phyloP scores from a whole-genome alignment of 2,797 vertebrate genomes.

The Halcyon chelicuti region DNA sequence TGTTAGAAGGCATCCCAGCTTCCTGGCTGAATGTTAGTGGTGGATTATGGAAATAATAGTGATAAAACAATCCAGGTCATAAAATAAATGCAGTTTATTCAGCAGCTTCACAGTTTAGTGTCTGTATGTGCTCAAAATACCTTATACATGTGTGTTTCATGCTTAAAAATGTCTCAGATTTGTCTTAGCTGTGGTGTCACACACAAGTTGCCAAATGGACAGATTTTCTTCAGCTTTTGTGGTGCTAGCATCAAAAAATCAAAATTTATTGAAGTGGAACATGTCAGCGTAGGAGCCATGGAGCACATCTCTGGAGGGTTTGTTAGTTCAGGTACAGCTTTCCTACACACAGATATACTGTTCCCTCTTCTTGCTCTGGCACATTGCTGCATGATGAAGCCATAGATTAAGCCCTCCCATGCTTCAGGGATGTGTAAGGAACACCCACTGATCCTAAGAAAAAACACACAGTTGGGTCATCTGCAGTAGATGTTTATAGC shows the following conservation, averaged over 20 bases:
- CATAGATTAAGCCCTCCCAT: neutral
- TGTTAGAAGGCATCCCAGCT: neutral
- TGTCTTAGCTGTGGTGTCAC: neutral
- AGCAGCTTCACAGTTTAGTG: neutral
- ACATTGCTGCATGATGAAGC: neutral
- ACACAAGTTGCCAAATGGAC: neutral
- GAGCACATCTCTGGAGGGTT: neutral
- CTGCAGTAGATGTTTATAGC: constrained; percentile 21
- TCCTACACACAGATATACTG: neutral
- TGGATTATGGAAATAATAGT: neutral
- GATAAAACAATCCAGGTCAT: neutral
- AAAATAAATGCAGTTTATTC: neutral
- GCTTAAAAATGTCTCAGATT: neutral
- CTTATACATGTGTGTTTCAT: neutral
- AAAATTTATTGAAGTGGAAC: constrained; percentile 27
- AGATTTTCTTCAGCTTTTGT: neutral
- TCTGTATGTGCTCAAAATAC: neutral
- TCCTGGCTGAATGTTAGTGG: neutral
- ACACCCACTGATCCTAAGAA: neutral
- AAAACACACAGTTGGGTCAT: neutral
- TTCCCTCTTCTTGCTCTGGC: neutral
- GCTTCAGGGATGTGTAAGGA: neutral
- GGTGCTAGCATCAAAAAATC: neutral
- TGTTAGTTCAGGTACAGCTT: constrained; percentile 22
- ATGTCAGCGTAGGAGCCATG: neutral